These are phyloP conservation scores for Crotophaga sulcirostris DNA, from an alignment of 2,113 vertebrate genomes.

Conservation along the genomic window DNA sequence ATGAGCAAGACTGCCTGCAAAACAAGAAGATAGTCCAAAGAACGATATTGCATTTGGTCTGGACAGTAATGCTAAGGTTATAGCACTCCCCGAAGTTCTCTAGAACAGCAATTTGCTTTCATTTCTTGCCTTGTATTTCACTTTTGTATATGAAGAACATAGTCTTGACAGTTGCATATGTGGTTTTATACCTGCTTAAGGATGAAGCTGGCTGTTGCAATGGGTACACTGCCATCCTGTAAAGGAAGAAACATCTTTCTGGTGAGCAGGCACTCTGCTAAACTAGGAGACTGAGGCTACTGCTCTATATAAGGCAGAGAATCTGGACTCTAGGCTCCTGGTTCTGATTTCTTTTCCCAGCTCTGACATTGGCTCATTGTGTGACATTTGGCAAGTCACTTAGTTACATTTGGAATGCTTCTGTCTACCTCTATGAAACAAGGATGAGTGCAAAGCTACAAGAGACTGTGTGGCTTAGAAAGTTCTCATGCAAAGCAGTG, in stretches of 20 bases:
- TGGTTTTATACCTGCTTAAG: neutral
- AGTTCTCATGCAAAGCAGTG: neutral
- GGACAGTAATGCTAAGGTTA: neutral
- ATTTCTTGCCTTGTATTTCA: neutral
- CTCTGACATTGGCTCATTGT: neutral
- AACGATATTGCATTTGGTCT: accelerated
- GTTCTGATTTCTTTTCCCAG: slow-evolving; percentile 35
- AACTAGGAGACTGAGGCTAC: neutral
- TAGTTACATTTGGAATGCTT: neutral
- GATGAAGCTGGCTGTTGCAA: neutral
- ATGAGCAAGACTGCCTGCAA: neutral
- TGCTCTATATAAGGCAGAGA: slow-evolving; percentile 22
- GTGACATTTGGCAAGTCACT: slow-evolving; percentile 45
- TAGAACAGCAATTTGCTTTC: neutral
- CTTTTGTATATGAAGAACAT: neutral
- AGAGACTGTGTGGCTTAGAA: neutral
- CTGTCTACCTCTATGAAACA: slow-evolving; percentile 19
- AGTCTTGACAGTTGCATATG: neutral
- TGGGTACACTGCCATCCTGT: neutral
- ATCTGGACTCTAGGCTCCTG: neutral
- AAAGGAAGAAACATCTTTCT: neutral
- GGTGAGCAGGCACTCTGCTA: neutral
- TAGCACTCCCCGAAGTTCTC: neutral
- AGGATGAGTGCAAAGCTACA: slow-evolving; percentile 26
- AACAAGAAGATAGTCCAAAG: neutral